Evolutionary conservation across 64 coral and sea anemone genomes (phyloP).

Genomic region (Montipora efflorescens): DNA sequence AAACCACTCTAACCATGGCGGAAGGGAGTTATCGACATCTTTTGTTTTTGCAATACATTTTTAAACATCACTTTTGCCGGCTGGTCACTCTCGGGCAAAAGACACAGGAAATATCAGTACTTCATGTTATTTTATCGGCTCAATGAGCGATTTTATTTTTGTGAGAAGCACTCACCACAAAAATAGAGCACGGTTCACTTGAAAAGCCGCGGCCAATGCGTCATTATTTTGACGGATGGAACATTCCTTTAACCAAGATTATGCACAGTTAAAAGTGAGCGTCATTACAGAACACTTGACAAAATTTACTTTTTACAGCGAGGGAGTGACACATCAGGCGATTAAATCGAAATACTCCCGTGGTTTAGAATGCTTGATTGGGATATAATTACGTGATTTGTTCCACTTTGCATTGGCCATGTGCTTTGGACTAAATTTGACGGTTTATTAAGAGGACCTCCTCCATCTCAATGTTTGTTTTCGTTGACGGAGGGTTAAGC

Average conservation of each 20-base stretch:
- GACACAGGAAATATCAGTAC: background rate
- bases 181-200: background rate
- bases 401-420: slow-evolving; percentile 7
- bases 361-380: background rate
- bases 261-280: background rate
- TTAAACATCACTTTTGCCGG: slow-evolving; percentile 1
- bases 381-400: slow-evolving; percentile 58
- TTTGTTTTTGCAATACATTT: background rate
- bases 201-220: background rate
- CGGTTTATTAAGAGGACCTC: slow-evolving; percentile 44
- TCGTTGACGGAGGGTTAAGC: slow-evolving; percentile 6
- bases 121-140: background rate
- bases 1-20: background rate
- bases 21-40: background rate
- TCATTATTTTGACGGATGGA: background rate
- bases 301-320: background rate
- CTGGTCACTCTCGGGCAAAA: too few relatives aligned
- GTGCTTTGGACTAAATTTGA: slow-evolving; percentile 39
- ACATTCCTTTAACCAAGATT: background rate
- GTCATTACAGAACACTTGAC: slow-evolving; percentile 26
- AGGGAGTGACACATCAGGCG: background rate
- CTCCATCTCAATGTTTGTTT: slow-evolving; percentile 38
- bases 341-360: slow-evolving; percentile 1
- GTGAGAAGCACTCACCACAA: background rate
- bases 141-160: background rate